Percentiles rank a stretch among this genome's conserved stretches.
Evolutionary conservation across 1,140 invertebrate genomes (phyloP).

Genomic region (Drosophila mauritiana): DNA sequence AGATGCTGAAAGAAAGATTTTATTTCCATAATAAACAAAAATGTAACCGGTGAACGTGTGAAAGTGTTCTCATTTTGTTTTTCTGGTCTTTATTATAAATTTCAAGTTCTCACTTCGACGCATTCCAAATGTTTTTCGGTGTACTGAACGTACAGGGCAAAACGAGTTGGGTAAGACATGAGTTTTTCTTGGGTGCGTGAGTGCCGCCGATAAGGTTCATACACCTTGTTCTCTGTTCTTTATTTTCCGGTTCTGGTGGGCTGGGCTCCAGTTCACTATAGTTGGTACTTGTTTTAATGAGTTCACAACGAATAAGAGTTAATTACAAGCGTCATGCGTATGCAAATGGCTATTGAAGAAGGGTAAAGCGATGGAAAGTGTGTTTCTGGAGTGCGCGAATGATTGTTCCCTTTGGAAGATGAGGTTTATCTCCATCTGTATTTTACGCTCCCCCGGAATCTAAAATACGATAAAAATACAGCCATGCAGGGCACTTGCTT

Average conservation of each 20-base stretch:
- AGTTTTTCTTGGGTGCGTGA: constrained; percentile 35
- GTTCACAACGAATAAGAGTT: constrained; percentile 36
- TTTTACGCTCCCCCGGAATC: background rate
- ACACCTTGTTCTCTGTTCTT: constrained; percentile 8
- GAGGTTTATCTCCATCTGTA: background rate
- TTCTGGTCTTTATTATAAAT: constrained; percentile 48
- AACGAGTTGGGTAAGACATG: constrained; percentile 12
- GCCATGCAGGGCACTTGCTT: constrained; percentile 39
- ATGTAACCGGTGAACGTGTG: constrained; percentile 43
- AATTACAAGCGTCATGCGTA: constrained; percentile 62
- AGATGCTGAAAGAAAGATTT: constrained; percentile 8
- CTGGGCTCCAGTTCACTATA: constrained; percentile 30
- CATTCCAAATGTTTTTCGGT: constrained; percentile 1
- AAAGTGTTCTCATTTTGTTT: constrained; percentile 77
- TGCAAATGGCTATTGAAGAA: constrained; percentile 58
- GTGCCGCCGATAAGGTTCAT: constrained; percentile 43
- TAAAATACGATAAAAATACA: constrained; percentile 37
- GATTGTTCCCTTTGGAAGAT: constrained; percentile 14
- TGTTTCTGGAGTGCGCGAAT: constrained; percentile 80
- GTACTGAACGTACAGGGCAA: constrained; percentile 32
- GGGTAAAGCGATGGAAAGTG: constrained; percentile 46
- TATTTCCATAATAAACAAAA: constrained; percentile 12
- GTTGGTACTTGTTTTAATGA: constrained; percentile 50
- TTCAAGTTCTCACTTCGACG: constrained; percentile 61
- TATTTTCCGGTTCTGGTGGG: constrained; percentile 9